Evolutionary conservation across 2,113 vertebrate genomes (phyloP).

Genomic region (Nanorana parkeri): DNA sequence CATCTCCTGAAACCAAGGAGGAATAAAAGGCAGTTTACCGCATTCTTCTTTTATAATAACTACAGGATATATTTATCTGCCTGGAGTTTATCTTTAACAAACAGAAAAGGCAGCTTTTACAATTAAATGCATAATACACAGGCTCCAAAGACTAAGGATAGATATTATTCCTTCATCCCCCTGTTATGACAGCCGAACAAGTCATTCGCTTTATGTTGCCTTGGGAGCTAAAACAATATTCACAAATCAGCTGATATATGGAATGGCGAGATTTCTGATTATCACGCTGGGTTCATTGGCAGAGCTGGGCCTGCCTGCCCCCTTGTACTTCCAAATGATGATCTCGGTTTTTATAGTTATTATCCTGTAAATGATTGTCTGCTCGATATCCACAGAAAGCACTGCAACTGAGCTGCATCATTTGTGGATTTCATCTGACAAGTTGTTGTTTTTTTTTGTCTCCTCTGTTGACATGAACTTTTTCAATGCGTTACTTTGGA

Average conservation of each 20-base stretch:
- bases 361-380: neutral
- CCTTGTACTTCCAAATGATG: neutral
- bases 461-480: neutral
- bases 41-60: too few relatives aligned
- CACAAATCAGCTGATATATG: neutral
- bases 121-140: too few relatives aligned
- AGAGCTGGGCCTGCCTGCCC: neutral
- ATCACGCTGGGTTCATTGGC: neutral
- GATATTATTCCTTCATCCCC: too few relatives aligned
- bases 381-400: neutral
- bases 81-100: too few relatives aligned
- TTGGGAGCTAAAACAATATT: conserved; percentile 7
- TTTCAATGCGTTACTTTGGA: neutral
- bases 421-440: neutral
- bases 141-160: too few relatives aligned
- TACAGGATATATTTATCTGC: too few relatives aligned
- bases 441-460: conserved; percentile 4
- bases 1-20: too few relatives aligned
- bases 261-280: neutral
- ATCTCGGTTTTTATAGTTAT: neutral
- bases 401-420: neutral
- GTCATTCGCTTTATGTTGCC: too few relatives aligned
- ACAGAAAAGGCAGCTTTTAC: too few relatives aligned
- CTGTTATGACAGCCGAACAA: too few relatives aligned
- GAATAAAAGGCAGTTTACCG: too few relatives aligned